These are phyloP conservation scores for Mus spicilegus DNA, from an alignment of 2,113 vertebrate species.

Conservation along the genomic window DNA sequence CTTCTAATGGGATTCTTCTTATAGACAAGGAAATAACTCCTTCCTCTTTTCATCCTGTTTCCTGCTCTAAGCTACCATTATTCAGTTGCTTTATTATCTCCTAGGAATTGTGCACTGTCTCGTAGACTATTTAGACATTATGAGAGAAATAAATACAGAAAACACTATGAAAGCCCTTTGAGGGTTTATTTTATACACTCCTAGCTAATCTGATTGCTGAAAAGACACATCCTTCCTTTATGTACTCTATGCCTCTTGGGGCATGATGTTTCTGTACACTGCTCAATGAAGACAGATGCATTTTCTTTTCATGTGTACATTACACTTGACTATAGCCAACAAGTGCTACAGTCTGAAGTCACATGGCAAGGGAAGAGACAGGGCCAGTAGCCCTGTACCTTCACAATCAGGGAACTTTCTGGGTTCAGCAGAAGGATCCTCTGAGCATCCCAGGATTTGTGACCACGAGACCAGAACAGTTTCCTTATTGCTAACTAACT, in stretches of 20 bases:
- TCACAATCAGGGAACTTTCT: background rate
- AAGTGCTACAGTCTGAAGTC: fast-evolving
- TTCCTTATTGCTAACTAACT: background rate
- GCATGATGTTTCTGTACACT: background rate
- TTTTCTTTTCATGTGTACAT: background rate
- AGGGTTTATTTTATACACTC: background rate
- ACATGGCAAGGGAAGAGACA: background rate
- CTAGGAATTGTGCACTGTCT: background rate
- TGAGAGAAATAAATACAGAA: constrained; percentile 49
- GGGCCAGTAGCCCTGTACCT: fast-evolving
- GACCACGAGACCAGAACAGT: background rate
- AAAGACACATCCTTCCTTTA: background rate
- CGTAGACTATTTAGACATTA: constrained; percentile 11
- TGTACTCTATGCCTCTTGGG: background rate
- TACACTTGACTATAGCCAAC: background rate
- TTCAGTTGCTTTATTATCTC: constrained; percentile 20
- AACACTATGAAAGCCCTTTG: background rate
- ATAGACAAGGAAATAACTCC: constrained; percentile 51
- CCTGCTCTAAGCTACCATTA: background rate
- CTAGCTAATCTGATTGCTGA: background rate
- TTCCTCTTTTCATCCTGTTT: constrained; percentile 22
- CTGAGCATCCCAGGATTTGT: background rate
- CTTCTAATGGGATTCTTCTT: constrained; percentile 52
- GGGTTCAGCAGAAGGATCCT: background rate
- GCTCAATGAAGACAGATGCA: background rate